Evolutionary conservation across 1,140 invertebrate species (phyloP), one percentile per base, ranked within the genome.

Genomic region (Uloborus diversus): DNA sequence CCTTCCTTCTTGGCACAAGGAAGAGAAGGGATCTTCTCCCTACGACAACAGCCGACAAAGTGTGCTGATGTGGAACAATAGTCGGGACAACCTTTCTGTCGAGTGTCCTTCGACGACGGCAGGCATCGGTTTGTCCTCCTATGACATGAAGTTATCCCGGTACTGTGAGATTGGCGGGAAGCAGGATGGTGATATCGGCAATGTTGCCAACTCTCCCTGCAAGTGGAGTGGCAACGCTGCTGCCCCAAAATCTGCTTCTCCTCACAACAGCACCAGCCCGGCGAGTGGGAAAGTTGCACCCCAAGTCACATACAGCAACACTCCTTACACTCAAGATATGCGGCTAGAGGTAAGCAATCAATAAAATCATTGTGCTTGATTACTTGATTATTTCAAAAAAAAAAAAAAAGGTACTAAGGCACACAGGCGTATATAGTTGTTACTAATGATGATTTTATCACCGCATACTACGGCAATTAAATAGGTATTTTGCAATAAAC

Each of bases 11-110:
- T 62, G 30, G 30, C 75, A 57, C 14, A 56, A 78, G 30, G 61
- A 78, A 17, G 53, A 66, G 11, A 57, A 27, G 30, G n/a, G 30
- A 13, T n/a, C 73, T 1, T 53, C 51, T 4, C n/a, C n/a, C n/a
- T 64, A 33, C 30, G 82, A 84, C 49, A 80, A 81, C 25, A 83
- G 83, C 27, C 81, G 86, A 20, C 85, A 86, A 65, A 86, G 85
- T 23, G 85, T 86, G 1, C 84, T 86, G 23, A 85, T 86, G 85
- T 86, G 85, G 85, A 84, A 85, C 35, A 83, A 83, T 7, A 76
- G 84, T 25, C 47, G 32, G 25, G 65, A 61, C 20, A 51, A 13
- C n/a, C 32, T 69, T 17, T 61, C 66, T 17, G 33, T 66, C 5
- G 64, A 66, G 20, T 78, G 73, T 17, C 70, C 57, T 2, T 28